Percentiles rank a stretch among this genome's conserved stretches.
These are phyloP conservation scores for Sinelater perroti DNA, from an alignment of 2,888 invertebrate species.

Conservation along the genomic window DNA sequence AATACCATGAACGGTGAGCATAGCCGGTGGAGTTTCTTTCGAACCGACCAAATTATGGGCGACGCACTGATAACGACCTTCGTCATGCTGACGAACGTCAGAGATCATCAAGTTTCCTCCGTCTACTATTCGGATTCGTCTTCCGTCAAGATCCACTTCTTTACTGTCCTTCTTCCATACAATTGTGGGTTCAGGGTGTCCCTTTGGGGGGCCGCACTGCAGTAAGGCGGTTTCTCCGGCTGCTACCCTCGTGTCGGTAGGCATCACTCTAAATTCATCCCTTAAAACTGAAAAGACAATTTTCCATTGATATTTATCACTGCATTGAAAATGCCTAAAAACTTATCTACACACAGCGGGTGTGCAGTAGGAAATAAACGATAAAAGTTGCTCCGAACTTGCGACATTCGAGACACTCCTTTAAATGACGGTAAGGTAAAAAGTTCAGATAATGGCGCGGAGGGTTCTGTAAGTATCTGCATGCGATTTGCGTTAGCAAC, in stretches of 20 bases:
- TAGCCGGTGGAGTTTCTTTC: constrained; percentile 82
- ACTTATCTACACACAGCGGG: too few relatives aligned
- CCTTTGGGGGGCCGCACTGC: constrained; percentile 93
- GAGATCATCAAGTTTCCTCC: constrained; percentile 91
- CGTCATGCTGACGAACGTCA: constrained; percentile 88
- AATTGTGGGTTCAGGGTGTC: constrained; percentile 93
- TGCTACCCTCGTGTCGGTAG: constrained; percentile 89
- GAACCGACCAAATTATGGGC: constrained; percentile 91
- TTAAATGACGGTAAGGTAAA: neutral
- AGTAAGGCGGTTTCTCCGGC: constrained; percentile 90
- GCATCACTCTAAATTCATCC: constrained; percentile 93
- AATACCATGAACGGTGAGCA: constrained; percentile 87
- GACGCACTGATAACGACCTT: constrained; percentile 91
- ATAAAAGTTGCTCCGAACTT: too few relatives aligned
- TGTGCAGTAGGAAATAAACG: too few relatives aligned
- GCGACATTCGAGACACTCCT: constrained; percentile 1
- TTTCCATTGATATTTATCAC: neutral
- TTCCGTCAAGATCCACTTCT: constrained; percentile 62
- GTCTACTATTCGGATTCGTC: constrained; percentile 74
- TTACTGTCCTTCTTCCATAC: constrained; percentile 84
- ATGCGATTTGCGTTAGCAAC: too few relatives aligned
- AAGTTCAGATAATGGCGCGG: neutral
- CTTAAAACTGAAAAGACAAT: constrained; percentile 78
- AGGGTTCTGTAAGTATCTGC: too few relatives aligned
- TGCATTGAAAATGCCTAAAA: too few relatives aligned